These are phyloP conservation scores for Trichechus manatus DNA, from an alignment of 2,113 vertebrate genomes.

Conservation along the genomic window DNA sequence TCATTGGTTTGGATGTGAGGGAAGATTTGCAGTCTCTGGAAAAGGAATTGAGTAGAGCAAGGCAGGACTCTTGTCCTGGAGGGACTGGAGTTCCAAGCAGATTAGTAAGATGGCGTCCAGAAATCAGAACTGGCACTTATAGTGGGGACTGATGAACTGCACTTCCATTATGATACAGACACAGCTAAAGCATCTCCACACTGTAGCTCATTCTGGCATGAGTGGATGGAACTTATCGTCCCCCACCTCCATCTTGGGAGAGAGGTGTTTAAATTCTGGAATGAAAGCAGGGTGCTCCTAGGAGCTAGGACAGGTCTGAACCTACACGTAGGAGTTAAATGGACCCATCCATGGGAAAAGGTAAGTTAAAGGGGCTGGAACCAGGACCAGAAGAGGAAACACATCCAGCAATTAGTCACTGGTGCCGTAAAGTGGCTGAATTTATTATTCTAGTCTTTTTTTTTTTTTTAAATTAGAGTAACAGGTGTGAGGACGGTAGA, in stretches of 20 bases:
- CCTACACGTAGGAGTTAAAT: background rate
- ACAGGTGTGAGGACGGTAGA: background rate
- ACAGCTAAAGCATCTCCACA: background rate
- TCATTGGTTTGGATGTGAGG: background rate
- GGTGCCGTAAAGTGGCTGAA: background rate
- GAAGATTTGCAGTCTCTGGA: background rate
- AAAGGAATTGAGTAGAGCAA: background rate
- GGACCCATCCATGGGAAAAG: background rate
- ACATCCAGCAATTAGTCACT: background rate
- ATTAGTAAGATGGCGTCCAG: background rate
- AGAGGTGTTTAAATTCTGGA: constrained; percentile 36
- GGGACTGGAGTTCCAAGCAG: fast-evolving
- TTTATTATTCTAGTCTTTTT: background rate
- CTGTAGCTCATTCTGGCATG: background rate
- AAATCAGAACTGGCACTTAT: background rate
- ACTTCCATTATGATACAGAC: background rate
- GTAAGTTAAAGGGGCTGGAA: background rate
- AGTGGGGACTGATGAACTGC: fast-evolving
- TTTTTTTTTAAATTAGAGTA: background rate
- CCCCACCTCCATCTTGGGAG: too few species aligned
- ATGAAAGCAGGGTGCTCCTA: background rate
- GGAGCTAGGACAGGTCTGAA: background rate
- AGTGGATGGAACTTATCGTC: background rate
- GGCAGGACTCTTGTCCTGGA: background rate
- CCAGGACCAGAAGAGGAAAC: background rate